Evolutionary conservation across 1,140 invertebrate species (phyloP).

Genomic region (Drosophila melanica): DNA sequence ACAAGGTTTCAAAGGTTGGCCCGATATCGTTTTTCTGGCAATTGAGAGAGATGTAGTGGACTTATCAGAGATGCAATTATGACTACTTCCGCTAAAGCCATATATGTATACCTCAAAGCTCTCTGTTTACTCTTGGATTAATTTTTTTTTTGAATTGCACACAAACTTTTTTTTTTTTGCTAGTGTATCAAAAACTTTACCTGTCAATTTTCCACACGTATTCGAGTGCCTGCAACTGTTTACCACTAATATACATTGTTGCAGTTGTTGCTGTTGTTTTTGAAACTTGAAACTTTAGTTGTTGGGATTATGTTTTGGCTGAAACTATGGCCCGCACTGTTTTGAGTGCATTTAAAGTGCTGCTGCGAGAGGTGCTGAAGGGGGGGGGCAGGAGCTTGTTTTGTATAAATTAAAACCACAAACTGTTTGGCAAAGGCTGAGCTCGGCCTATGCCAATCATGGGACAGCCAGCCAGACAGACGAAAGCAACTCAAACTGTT

Average conservation of each 20-base stretch:
- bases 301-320: slow-evolving; percentile 55
- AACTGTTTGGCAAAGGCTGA: slow-evolving; percentile 64
- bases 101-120: too few species aligned
- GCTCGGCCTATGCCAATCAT: slow-evolving; percentile 53
- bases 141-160: not conserved
- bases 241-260: not conserved
- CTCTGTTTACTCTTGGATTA: not conserved
- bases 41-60: not conserved
- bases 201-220: not conserved
- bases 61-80: not conserved
- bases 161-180: not conserved
- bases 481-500: slow-evolving; percentile 25
- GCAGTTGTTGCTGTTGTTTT: slow-evolving; percentile 11
- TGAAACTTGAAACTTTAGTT: slow-evolving; percentile 52
- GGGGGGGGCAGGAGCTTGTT: slow-evolving; percentile 12
- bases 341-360: slow-evolving; percentile 5
- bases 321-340: slow-evolving; percentile 68
- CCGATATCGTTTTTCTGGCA: not conserved
- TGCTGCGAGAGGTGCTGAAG: not conserved
- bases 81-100: not conserved
- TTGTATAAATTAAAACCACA: slow-evolving; percentile 61
- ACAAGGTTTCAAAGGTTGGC: not conserved
- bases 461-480: slow-evolving; percentile 9
- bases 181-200: not conserved
- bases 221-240: too few species aligned